phyloP scores from a whole-genome alignment of 2,113 vertebrate genomes.

The Eretmodus cyanostictus region DNA sequence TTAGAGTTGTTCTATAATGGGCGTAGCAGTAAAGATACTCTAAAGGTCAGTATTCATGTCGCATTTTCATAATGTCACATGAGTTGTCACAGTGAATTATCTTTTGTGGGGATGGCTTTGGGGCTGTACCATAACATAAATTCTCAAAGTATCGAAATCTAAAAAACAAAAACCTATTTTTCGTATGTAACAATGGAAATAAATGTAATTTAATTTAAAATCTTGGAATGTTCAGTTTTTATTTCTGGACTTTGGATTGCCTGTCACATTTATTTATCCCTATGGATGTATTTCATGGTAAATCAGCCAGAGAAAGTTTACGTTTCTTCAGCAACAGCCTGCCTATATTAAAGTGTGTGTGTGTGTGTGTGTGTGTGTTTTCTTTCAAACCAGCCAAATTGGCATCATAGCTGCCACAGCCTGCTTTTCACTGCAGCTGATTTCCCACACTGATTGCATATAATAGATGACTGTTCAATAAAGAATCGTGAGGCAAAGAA shows the following conservation, averaged over 20 bases:
- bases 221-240: neutral
- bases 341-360: neutral
- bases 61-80: neutral
- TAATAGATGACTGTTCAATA: neutral
- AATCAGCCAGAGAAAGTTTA: neutral
- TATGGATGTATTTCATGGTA: neutral
- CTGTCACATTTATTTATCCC: neutral
- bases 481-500: neutral
- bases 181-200: neutral
- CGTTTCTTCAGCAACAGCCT: neutral
- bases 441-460: conserved; percentile 34
- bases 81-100: neutral
- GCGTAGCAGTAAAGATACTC: neutral
- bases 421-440: neutral
- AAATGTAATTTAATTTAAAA: neutral
- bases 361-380: too few species aligned
- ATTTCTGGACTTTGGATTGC: neutral
- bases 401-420: neutral
- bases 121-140: neutral
- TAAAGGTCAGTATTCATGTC: neutral
- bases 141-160: neutral
- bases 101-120: neutral
- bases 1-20: neutral
- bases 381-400: neutral
- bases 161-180: neutral